phyloP scores from a whole-genome alignment of 2,888 invertebrate species.

The Lasioglossum lativentre region DNA sequence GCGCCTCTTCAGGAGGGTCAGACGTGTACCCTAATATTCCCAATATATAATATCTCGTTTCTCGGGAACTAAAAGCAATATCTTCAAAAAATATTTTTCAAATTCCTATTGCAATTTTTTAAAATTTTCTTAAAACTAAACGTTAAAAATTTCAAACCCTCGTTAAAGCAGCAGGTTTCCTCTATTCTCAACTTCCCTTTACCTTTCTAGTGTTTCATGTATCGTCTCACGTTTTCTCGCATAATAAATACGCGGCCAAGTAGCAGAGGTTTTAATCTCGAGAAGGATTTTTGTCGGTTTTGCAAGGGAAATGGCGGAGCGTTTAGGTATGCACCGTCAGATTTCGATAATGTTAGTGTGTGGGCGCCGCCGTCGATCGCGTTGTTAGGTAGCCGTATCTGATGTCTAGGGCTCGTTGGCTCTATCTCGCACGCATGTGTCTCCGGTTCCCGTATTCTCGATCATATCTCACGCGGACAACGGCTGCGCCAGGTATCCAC shows the following conservation, averaged over 20 bases:
- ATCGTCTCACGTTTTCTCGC: no score
- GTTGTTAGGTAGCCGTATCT: slow-evolving; percentile 2
- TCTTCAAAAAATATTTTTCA: no score
- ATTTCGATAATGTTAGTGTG: not conserved
- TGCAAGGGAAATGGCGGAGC: not conserved
- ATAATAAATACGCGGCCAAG: no score
- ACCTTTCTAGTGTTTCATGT: no score
- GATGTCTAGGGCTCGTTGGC: slow-evolving; percentile 40
- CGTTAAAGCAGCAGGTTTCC: no score
- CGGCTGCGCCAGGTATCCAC: slow-evolving; percentile 49
- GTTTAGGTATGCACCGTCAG: not conserved
- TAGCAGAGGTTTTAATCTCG: not conserved
- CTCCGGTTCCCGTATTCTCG: slow-evolving; percentile 46
- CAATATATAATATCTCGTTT: no score
- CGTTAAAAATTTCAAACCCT: no score
- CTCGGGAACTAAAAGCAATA: no score
- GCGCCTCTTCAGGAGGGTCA: not conserved
- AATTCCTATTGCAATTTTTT: no score
- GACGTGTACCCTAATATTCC: no score
- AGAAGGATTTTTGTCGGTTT: not conserved
- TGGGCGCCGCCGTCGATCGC: not conserved
- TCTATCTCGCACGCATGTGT: slow-evolving; percentile 42
- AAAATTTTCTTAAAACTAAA: no score
- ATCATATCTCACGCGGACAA: slow-evolving; percentile 72
- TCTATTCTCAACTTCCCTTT: no score